Percentiles rank a stretch among this genome's conserved stretches.
phyloP scores from a whole-genome alignment of 2,113 vertebrate genomes.

The Brachirus orientalis region DNA sequence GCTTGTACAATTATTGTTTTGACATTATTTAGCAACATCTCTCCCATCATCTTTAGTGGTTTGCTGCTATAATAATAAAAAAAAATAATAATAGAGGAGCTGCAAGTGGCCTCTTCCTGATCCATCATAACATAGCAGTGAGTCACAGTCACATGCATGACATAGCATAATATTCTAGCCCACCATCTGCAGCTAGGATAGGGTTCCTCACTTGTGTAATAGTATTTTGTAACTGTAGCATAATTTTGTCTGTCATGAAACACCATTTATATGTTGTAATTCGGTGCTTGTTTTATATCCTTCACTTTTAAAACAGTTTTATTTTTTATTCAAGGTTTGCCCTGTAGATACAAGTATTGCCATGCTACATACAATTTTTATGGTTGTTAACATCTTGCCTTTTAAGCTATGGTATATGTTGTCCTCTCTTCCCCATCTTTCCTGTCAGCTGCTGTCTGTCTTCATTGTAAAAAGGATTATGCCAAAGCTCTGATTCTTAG shows the following conservation, averaged over 20 bases:
- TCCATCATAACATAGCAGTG: not conserved
- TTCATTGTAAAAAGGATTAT: constrained; percentile 60
- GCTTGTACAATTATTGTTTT: too few species aligned
- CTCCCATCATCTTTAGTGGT: not conserved
- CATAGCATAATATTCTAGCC: constrained; percentile 39
- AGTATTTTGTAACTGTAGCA: too few species aligned
- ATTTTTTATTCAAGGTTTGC: not conserved
- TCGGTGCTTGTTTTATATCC: not conserved
- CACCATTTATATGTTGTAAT: not conserved
- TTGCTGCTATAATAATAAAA: not conserved
- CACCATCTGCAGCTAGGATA: constrained; percentile 1
- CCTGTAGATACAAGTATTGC: not conserved
- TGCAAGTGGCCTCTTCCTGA: constrained; percentile 10
- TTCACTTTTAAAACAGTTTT: not conserved
- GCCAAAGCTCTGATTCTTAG: constrained; percentile 43
- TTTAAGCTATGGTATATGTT: not conserved
- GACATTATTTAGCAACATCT: too few species aligned
- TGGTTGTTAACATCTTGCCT: not conserved
- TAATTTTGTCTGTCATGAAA: not conserved
- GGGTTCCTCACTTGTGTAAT: not conserved
- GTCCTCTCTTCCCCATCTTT: constrained; percentile 1
- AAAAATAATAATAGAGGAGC: not conserved
- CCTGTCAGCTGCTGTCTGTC: not conserved
- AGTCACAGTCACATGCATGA: constrained; percentile 51
- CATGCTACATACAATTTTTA: not conserved